A percentile compares a stretch with the other conserved stretches of the same genome.
Evolutionary conservation across 2,888 invertebrate genomes (phyloP).

Genomic region (Periphyllus acericola): DNA sequence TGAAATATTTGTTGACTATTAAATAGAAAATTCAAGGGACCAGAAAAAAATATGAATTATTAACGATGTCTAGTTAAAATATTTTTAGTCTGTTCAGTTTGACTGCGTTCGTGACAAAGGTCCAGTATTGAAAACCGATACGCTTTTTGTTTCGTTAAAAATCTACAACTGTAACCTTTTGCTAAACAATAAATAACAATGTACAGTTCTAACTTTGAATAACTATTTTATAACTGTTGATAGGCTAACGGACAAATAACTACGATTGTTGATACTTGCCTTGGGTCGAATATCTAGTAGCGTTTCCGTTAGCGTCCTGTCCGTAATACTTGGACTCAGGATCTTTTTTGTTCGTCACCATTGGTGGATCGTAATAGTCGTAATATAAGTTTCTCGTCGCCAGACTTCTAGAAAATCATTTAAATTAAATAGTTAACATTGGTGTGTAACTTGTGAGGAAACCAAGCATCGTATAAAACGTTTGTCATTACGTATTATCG

Average conservation of each 20-base stretch:
- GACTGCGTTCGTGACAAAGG: too few species aligned
- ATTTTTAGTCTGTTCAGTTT: too few species aligned
- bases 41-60: too few species aligned
- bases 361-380: conserved; percentile 49
- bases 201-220: not conserved
- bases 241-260: too few species aligned
- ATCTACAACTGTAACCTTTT: too few species aligned
- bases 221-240: too few species aligned
- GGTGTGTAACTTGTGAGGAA: not conserved
- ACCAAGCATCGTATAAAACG: not conserved
- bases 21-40: too few species aligned
- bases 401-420: conserved; percentile 26
- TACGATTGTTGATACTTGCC: conserved; percentile 4
- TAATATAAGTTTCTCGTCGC: conserved; percentile 50
- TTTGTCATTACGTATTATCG: not conserved
- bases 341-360: conserved; percentile 48
- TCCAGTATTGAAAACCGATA: too few species aligned
- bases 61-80: too few species aligned
- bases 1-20: too few species aligned
- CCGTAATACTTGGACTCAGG: conserved; percentile 47
- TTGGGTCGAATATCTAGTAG: conserved; percentile 51
- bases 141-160: too few species aligned
- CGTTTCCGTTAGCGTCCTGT: conserved; percentile 43
- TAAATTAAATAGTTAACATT: not conserved
- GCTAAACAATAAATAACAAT: not conserved